These are phyloP conservation scores for Apodemus speciosus DNA, from an alignment of 2,113 vertebrate genomes.

Conservation along the genomic window DNA sequence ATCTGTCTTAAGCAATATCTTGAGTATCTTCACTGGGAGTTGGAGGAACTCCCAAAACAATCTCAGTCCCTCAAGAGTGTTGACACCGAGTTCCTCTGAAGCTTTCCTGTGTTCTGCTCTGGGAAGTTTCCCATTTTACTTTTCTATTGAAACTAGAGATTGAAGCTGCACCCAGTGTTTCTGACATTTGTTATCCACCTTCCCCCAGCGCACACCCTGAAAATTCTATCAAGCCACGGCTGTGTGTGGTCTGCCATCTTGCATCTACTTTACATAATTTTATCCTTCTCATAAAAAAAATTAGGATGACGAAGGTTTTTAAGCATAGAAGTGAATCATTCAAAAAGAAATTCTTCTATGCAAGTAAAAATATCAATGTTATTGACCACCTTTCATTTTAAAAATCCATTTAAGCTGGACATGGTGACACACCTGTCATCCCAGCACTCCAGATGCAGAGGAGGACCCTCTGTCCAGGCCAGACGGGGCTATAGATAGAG, in stretches of 20 bases:
- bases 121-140: neutral
- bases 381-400: neutral
- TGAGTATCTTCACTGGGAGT: neutral
- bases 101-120: neutral
- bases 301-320: neutral
- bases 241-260: neutral
- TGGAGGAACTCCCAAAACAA: neutral
- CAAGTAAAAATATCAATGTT: neutral
- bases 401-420: neutral
- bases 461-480: neutral
- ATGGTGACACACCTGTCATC: neutral
- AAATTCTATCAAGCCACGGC: neutral
- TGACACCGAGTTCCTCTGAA: neutral
- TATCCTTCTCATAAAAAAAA: neutral
- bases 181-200: neutral
- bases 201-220: too few relatives aligned
- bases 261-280: neutral
- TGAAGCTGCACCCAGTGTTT: too few relatives aligned
- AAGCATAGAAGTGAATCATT: constrained; percentile 15
- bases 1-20: neutral
- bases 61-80: neutral
- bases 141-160: neutral
- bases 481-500: neutral
- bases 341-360: constrained; percentile 27
- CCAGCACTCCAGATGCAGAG: neutral